phyloP scores from a whole-genome alignment of 2,888 invertebrate genomes.

The Chironomus riparius region DNA sequence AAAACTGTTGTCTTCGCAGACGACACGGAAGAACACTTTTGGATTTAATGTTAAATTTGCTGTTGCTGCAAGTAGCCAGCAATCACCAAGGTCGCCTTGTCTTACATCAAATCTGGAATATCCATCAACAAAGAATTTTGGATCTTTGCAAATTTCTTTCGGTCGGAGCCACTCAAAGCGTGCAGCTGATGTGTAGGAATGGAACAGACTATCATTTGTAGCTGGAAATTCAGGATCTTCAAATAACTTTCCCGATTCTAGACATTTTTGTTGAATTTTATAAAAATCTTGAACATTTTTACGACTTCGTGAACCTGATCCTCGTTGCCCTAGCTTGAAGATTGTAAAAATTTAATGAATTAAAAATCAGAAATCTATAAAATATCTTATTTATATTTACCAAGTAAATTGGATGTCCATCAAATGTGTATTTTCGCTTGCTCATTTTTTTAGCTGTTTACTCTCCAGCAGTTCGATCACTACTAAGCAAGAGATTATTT shows the following conservation, averaged over 20 bases:
- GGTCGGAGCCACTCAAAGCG: slow-evolving; percentile 82
- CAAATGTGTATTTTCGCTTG: no score
- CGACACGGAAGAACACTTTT: slow-evolving; percentile 79
- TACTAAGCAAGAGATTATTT: no score
- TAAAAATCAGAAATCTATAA: no score
- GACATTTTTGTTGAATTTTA: slow-evolving; percentile 55
- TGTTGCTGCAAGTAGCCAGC: slow-evolving; percentile 85
- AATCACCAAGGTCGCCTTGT: slow-evolving; percentile 88
- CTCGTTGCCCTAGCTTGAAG: no score
- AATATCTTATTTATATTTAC: no score
- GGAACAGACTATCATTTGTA: slow-evolving; percentile 55
- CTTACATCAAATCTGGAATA: slow-evolving; percentile 89
- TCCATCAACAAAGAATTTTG: slow-evolving; percentile 79
- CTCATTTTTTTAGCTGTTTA: no score
- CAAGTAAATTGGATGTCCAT: no score
- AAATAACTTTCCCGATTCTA: slow-evolving; percentile 58
- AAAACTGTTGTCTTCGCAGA: slow-evolving; percentile 77
- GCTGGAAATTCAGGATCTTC: slow-evolving; percentile 81
- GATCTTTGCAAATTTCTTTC: slow-evolving; percentile 72
- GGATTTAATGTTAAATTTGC: slow-evolving; percentile 74
- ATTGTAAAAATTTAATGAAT: no score
- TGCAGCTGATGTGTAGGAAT: slow-evolving; percentile 61
- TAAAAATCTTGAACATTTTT: slow-evolving; percentile 46
- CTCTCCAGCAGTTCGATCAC: no score
- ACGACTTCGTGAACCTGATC: no score